Evolutionary conservation across 2,797 vertebrate species (phyloP), one percentile per base, ranked within the genome.

Genomic region (Periophthalmus magnuspinnatus): DNA sequence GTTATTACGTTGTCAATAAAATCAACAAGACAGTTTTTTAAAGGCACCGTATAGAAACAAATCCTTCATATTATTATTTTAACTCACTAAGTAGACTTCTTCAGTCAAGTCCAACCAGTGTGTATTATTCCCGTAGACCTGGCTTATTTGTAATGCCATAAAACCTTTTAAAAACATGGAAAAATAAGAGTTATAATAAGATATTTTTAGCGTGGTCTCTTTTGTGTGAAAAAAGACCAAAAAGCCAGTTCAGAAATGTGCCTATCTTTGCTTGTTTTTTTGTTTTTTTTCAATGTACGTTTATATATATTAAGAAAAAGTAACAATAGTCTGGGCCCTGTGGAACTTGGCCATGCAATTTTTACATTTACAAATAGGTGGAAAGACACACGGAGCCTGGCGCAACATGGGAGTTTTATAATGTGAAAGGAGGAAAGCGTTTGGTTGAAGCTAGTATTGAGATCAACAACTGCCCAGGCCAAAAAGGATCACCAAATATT

Each of bases 21-120:
- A 89, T 81, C 64, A 83, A 88, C 69, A 94, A 28, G 94, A 95
- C 92, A 94, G 77, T 93, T 96, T 96, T 96, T 95, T 94, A 96
- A 97, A 98, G 95, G 95, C 96, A 98, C 95, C 96, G 97, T 97
- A 98, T 96, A 98, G 95, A 97, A 96, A 97, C 95, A 95, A 97
- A 96, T 96, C 94, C 95, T 96, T 94, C 94, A 92, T 95, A 82
- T 78, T 94, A 79, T 79, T 86, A 83, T 76, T 77, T 81, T 94
- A 91, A 89, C 92, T 84, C 63, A 38, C 69, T 33, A 65, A 70
- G 69, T 41, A 21, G 75, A 65, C 65, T 65, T 71, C 54, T 58
- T 58, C 64, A 38, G 52, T 74, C 69, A 64, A 61, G 64, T 71
- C 69, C 71, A 75, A 41, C 45, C 13, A 54, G 41, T 21, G 56